Evolutionary conservation across 1,140 invertebrate genomes (phyloP), one percentile per base, ranked within the genome.

Genomic region (Panulirus ornatus): DNA sequence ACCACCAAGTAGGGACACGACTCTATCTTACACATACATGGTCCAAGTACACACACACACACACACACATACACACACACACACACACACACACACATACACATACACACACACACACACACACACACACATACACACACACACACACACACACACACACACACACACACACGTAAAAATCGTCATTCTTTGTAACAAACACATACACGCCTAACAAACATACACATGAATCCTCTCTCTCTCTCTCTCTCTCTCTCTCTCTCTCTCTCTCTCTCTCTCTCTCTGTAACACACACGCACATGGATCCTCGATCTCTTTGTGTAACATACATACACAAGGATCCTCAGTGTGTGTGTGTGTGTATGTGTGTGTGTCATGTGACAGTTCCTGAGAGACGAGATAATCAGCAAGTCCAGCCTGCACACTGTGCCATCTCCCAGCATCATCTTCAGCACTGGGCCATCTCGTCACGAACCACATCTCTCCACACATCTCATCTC

Each of bases 241-340:
- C 76, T 79, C 76, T 47, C 42, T 47, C 42, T 47, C 76, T 79
- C 11, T 79, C 42, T 47, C 42, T 47, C 42, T 47, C 76, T 79
- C 76, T 79, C 76, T n/a, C 11, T n/a, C 11, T n/a, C 76, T n/a
- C n/a, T n/a, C n/a, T n/a, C n/a, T n/a, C n/a, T n/a, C n/a, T n/a
- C n/a, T n/a, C n/a, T n/a, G n/a, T n/a, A n/a, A n/a, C n/a, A n/a
- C n/a, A n/a, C n/a, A n/a, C n/a, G n/a, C n/a, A n/a, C n/a, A n/a
- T n/a, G 19, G 38, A 40, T 11, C 22, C 76, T 6, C 22, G 2
- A 5, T 8, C 22, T 27, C 30, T 9, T 42, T 38, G 22, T 38
- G 38, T 76, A 2, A 11, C 38, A 54, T 54, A 11, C 51, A 54
- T 54, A 22, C 51, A n/a, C n/a, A n/a, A n/a, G n/a, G n/a, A n/a